A percentile compares a stretch with the other conserved stretches of the same genome.
These are phyloP conservation scores for Semotilus atromaculatus DNA, from an alignment of 2,797 vertebrate genomes.

Conservation along the genomic window DNA sequence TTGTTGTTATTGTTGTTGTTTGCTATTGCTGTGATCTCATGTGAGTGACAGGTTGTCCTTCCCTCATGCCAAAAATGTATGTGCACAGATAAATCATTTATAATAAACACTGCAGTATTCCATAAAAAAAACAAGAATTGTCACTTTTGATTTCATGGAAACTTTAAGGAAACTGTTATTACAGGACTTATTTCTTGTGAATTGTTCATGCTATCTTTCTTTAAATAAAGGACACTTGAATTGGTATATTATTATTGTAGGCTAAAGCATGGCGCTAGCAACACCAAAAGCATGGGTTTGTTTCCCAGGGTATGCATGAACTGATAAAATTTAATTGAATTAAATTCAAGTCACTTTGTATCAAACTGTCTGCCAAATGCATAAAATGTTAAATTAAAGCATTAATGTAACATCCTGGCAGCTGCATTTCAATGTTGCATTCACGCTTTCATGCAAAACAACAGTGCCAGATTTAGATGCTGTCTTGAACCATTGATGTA, in stretches of 20 bases:
- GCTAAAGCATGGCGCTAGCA: background rate
- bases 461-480: background rate
- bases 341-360: background rate
- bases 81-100: background rate
- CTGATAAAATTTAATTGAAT: background rate
- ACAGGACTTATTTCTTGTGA: background rate
- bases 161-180: background rate
- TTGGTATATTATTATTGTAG: background rate
- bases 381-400: background rate
- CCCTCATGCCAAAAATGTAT: too few relatives aligned
- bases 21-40: background rate
- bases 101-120: background rate
- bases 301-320: background rate
- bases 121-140: too few relatives aligned
- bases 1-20: background rate
- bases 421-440: background rate
- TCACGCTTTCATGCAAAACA: background rate
- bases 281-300: background rate
- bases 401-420: background rate
- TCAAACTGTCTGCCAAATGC: background rate
- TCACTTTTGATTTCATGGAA: too few relatives aligned
- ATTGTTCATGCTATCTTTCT: background rate
- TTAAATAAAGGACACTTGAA: background rate
- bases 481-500: background rate
- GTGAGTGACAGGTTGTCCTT: too few relatives aligned